Percentiles rank a stretch among this genome's conserved stretches.
These are phyloP conservation scores for Poecile atricapillus DNA, from an alignment of 2,113 vertebrate genomes.

Conservation along the genomic window DNA sequence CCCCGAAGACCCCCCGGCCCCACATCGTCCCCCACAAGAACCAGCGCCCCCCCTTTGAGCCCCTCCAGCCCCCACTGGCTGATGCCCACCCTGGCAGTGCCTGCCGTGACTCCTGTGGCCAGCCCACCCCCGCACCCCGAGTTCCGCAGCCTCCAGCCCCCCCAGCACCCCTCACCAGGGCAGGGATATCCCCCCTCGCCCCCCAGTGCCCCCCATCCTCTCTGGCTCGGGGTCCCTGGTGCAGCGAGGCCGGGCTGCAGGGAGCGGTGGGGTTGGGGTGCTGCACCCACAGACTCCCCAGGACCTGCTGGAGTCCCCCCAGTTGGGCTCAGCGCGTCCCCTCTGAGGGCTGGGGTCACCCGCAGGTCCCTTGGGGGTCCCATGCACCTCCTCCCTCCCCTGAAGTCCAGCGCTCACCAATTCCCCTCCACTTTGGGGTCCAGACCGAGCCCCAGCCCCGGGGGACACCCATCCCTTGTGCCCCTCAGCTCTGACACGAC, in stretches of 20 bases:
- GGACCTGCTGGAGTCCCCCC: not conserved
- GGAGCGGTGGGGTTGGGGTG: too few species aligned
- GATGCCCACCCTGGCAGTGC: not conserved
- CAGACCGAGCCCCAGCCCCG: not conserved
- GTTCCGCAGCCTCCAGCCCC: not conserved
- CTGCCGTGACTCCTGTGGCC: not conserved
- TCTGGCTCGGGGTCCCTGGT: not conserved
- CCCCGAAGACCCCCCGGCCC: not conserved
- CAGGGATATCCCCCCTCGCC: not conserved
- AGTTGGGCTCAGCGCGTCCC: not conserved
- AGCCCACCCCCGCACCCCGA: not conserved
- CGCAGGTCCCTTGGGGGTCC: not conserved
- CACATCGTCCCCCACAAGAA: too few species aligned
- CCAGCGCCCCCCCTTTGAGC: not conserved
- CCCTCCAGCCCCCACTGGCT: not conserved
- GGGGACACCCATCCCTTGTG: not conserved
- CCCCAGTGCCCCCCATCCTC: not conserved
- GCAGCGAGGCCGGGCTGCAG: not conserved
- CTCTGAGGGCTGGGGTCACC: not conserved
- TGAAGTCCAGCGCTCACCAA: not conserved
- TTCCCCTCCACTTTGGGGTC: not conserved
- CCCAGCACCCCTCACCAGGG: not conserved
- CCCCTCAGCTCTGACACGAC: not conserved
- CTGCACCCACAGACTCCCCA: not conserved
- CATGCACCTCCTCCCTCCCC: not conserved